phyloP scores from a whole-genome alignment of 1,140 invertebrate species.

The Meloidogyne floridensis region DNA sequence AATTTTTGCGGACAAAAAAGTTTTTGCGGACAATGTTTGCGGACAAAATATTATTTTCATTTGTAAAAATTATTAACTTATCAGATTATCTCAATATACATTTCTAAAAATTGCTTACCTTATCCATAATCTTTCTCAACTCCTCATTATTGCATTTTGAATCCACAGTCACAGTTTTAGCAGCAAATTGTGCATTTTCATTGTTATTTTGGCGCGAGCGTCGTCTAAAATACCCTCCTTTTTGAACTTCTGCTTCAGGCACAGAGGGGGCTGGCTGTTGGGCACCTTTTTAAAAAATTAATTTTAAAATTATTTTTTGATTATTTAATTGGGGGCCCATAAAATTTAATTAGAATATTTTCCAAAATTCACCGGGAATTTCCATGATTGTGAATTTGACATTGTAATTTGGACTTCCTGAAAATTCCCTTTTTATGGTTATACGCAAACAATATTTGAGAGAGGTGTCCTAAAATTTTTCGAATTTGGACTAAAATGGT shows the following conservation, averaged over 20 bases:
- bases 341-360: not conserved
- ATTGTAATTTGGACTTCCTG: not conserved
- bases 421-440: not conserved
- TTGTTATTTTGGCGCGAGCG: conserved; percentile 4
- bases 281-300: not conserved
- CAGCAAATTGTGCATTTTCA: conserved; percentile 23
- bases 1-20: no score
- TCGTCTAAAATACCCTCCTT: conserved; percentile 37
- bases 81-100: not conserved
- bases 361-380: conserved; percentile 27
- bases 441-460: not conserved
- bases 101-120: conserved; percentile 24
- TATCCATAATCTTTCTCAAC: conserved; percentile 44
- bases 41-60: no score
- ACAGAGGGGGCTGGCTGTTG: not conserved
- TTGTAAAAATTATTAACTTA: no score
- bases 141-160: conserved; percentile 57
- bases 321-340: not conserved
- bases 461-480: no score
- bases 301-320: not conserved
- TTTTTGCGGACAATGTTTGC: no score
- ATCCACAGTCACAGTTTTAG: conserved; percentile 48
- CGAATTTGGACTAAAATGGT: no score
- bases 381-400: conserved; percentile 8
- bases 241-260: conserved; percentile 19